These are phyloP conservation scores for Drosophila arawakana DNA, from an alignment of 1,140 invertebrate species.

Conservation along the genomic window DNA sequence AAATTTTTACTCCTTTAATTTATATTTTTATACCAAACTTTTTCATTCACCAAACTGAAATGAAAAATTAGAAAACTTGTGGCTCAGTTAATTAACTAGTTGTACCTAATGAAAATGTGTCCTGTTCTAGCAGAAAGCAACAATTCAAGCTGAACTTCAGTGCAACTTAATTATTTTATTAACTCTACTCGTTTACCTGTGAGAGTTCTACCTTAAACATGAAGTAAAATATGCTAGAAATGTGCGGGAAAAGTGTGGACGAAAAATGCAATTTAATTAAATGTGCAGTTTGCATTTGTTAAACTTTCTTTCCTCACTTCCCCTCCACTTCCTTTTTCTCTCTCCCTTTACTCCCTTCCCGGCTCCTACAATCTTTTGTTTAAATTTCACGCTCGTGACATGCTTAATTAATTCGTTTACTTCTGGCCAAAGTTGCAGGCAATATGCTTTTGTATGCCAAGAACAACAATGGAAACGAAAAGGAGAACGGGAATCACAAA, in stretches of 20 bases:
- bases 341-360: neutral
- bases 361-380: constrained; percentile 62
- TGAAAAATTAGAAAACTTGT: constrained; percentile 1
- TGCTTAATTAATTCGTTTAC: constrained; percentile 79
- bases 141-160: constrained; percentile 57
- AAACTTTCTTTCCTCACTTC: constrained; percentile 8
- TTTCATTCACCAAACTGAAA: too few relatives aligned
- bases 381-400: constrained; percentile 71
- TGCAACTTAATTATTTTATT: constrained; percentile 69
- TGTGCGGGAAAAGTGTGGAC: constrained; percentile 17
- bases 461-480: constrained; percentile 25
- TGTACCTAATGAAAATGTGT: constrained; percentile 20
- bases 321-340: neutral
- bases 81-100: constrained; percentile 14
- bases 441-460: constrained; percentile 15
- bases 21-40: too few relatives aligned
- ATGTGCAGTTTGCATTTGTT: constrained; percentile 75
- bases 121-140: constrained; percentile 42
- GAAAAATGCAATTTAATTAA: constrained; percentile 71
- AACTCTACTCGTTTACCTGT: constrained; percentile 39
- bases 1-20: too few relatives aligned
- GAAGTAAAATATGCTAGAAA: neutral
- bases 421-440: constrained; percentile 20
- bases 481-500: constrained; percentile 23
- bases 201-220: neutral